Base-by-base conservation (phyloP, 2,113 vertebrate species). In the Bettongia penicillata region DNA sequence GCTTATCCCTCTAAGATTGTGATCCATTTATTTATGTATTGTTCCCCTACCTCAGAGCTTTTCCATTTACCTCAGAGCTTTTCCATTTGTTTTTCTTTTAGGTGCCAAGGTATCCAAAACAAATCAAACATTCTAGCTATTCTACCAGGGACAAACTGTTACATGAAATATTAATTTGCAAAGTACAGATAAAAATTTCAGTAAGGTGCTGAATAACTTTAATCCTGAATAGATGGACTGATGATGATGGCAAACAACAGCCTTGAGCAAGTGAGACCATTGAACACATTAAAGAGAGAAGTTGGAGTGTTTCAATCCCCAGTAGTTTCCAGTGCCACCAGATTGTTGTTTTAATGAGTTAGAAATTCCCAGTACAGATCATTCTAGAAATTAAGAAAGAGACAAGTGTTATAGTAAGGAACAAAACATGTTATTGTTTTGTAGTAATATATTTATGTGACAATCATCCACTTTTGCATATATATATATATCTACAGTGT, bases 311-410 rank as follows among this genome's bases (percentile, higher is more conserved):
- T 51, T 55, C 53, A 91, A 91, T 37, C 7, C 51, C 53, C 47
- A 51, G 51, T 90, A 92, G 55, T 14, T 84, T 95, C 19, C 37
- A 6, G 95, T 94, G 28, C 53, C 51, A 43, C 24, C 53, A 16
- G 49, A 89, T 49, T 92, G 12, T 84, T 94, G n/a, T 43, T 92
- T 19, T 47, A 89, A 47, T 92, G 89, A 92, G 31, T 90, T 90
- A 61, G 48, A 31, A 61, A 93, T 91, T 53, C 37, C 4, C 11
- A 89, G 5, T 52, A 94, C 31, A 89, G n/a, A 92, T 89, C 22
- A 94, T 53, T 84, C 92, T 93, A 92, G 47, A 92, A 68, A 93
- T 94, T 92, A 93, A 19, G 89, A n/a, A 89, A 31, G 25, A 89
- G 26, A 89, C 49, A 91, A 51, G 50, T 43, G 7, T 91, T 95